Evolutionary conservation across 37 sponge, comb jelly and placozoan species (phyloP), one percentile per base, ranked within the genome.

Genomic region (Mnemiopsis leidyi): DNA sequence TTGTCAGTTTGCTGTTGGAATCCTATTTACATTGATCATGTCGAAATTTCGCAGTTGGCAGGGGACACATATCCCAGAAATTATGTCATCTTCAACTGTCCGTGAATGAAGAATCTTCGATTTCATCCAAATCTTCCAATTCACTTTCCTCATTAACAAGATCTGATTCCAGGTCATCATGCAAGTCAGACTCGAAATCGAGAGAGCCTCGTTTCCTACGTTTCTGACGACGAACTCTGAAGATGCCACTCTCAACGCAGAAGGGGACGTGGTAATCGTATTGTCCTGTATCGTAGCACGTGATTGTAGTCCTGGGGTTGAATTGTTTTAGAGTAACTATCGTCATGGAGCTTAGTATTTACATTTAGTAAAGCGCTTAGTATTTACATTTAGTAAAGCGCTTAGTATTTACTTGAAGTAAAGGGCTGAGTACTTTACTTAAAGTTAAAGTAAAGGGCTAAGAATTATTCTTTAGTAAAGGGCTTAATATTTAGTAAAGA

Each of bases 191-290:
- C 13, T 48, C 61, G 61, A n/a, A n/a, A n/a, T 48, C 61, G 13
- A 48, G 13, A 48, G 5, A 5, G 61, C 13, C 61, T 48, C 61
- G 61, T 48, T 48, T 48, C 13, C 61, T 48, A 48, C 61, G 61
- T n/a, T n/a, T 31, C n/a, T 38, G 40, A 23, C 90, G 39, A 7
- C 90, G 1, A 1, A 85, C 61, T 39, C 90, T 85, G 90, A 85
- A 85, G 7, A 85, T 32, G 9, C 35, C 90, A 39, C 90, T 85
- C 90, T 85, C 90, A 39, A 85, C 35, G 25, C 90, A 85, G 48
- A 85, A 85, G 25, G 90, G 90, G 40, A 85, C 90, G 30, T 85
- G 90, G 90, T 32, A 85, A 39, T 85, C 90, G 90, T 85, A 85
- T 21, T 85, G 90, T 24, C 90, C 90, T 23, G 90, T 85, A 21